These are phyloP conservation scores for Fringilla coelebs DNA, from an alignment of 2,797 vertebrate species.

Conservation along the genomic window DNA sequence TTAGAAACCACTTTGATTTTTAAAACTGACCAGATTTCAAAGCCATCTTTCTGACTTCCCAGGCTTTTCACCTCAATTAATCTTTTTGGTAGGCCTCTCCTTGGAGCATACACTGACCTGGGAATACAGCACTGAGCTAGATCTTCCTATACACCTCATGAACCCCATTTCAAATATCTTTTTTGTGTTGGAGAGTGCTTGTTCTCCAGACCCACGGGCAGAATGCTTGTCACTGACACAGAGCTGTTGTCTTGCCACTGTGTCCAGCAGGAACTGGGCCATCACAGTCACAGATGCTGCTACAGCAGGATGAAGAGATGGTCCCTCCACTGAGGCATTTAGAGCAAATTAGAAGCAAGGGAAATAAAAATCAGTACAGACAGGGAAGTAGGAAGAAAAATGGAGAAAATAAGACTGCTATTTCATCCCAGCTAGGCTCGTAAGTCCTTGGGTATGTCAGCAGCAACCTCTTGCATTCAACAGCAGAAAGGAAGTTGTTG, in stretches of 20 bases:
- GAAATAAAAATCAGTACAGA: background rate
- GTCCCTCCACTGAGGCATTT: background rate
- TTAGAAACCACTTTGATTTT: background rate
- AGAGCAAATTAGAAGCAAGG: background rate
- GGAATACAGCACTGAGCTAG: background rate
- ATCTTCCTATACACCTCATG: background rate
- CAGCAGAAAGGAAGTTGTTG: constrained; percentile 8
- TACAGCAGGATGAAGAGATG: background rate
- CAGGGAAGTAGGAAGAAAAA: background rate
- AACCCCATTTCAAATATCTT: background rate
- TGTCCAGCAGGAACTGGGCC: background rate
- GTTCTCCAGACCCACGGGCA: background rate
- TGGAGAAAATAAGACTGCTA: background rate
- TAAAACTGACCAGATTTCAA: background rate
- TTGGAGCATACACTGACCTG: background rate
- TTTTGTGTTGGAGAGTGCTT: background rate
- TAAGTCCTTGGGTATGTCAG: background rate
- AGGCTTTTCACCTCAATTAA: background rate
- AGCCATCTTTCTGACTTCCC: background rate
- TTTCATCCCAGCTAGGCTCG: background rate
- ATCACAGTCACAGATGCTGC: background rate
- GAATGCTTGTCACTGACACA: accelerated
- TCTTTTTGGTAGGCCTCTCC: background rate
- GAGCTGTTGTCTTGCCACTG: background rate
- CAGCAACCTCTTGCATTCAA: background rate